phyloP scores from a whole-genome alignment of 64 coral and sea anemone genomes.

The Porites australiensis region DNA sequence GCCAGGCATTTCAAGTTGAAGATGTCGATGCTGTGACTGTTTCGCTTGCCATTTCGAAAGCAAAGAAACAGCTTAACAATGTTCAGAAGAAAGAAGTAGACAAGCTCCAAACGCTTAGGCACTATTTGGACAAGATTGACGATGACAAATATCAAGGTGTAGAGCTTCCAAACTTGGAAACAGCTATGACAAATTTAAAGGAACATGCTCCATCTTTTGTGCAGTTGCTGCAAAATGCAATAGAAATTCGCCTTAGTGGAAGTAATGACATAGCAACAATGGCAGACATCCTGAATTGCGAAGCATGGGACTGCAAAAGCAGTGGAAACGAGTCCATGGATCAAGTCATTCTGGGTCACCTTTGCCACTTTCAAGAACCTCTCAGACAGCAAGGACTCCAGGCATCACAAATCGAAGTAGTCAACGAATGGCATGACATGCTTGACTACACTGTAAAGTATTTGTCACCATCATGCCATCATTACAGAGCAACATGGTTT shows the following conservation, averaged over 20 bases:
- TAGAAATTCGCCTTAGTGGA: no score
- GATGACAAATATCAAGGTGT: slow-evolving; percentile 15
- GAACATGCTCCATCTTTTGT: no score
- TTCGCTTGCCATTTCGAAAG: slow-evolving; percentile 8
- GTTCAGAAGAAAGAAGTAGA: no score
- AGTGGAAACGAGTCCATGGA: slow-evolving; percentile 37
- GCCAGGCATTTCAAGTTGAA: slow-evolving; percentile 47
- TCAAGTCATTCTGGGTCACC: slow-evolving; percentile 18
- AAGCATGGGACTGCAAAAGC: slow-evolving; percentile 24
- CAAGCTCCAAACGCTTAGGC: slow-evolving; percentile 29
- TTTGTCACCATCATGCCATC: slow-evolving; percentile 21
- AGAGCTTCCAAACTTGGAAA: background rate
- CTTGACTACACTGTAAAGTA: slow-evolving; percentile 46
- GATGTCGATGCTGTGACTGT: slow-evolving; percentile 44
- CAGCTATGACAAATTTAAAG: no score
- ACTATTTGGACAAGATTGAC: slow-evolving; percentile 27
- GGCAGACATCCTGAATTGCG: slow-evolving; percentile 12
- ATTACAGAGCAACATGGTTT: slow-evolving; percentile 53
- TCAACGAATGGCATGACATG: slow-evolving; percentile 65
- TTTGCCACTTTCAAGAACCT: slow-evolving; percentile 34
- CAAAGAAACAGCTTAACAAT: slow-evolving; percentile 42
- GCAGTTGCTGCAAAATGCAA: no score
- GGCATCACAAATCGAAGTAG: slow-evolving; percentile 37
- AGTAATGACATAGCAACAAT: background rate
- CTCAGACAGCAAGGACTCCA: slow-evolving; percentile 59